phyloP scores from a whole-genome alignment of 1,140 invertebrate genomes.

The Ericerus pela region DNA sequence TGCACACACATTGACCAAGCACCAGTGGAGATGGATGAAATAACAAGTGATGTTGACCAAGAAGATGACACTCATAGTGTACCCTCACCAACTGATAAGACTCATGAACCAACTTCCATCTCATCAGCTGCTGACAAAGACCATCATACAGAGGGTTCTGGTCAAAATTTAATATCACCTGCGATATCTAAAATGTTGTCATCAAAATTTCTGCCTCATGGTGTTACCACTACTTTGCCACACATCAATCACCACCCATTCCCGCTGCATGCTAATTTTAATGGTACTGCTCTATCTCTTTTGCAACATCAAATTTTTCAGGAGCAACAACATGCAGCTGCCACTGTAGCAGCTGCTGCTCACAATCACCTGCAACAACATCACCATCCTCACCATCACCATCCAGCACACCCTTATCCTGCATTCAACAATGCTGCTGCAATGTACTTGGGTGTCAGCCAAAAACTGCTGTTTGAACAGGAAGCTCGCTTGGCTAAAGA shows the following conservation, averaged over 20 bases:
- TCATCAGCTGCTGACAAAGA: constrained; percentile 34
- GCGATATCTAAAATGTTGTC: constrained; percentile 52
- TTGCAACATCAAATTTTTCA: constrained; percentile 26
- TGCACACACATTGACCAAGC: constrained; percentile 67
- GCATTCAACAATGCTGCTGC: constrained; percentile 50
- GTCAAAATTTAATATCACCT: constrained; percentile 41
- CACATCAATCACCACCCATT: too few relatives aligned
- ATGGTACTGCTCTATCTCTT: constrained; percentile 24
- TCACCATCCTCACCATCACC: too few relatives aligned
- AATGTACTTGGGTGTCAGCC: constrained; percentile 54
- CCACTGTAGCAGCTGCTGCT: too few relatives aligned
- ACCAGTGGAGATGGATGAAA: too few relatives aligned
- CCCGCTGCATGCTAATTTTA: constrained; percentile 24
- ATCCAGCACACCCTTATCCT: too few relatives aligned
- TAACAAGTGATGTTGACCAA: constrained; percentile 47
- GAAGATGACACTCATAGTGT: constrained; percentile 39
- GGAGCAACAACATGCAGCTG: constrained; percentile 17
- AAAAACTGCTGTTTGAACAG: constrained; percentile 58
- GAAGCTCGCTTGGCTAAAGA: constrained; percentile 55
- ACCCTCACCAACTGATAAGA: too few relatives aligned
- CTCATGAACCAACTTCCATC: too few relatives aligned
- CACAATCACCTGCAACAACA: constrained; percentile 24
- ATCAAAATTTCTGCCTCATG: constrained; percentile 47
- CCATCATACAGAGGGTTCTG: too few relatives aligned
- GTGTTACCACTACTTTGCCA: constrained; percentile 19